Base-by-base conservation (phyloP, 2,888 invertebrate species). In the Phalera bucephala region DNA sequence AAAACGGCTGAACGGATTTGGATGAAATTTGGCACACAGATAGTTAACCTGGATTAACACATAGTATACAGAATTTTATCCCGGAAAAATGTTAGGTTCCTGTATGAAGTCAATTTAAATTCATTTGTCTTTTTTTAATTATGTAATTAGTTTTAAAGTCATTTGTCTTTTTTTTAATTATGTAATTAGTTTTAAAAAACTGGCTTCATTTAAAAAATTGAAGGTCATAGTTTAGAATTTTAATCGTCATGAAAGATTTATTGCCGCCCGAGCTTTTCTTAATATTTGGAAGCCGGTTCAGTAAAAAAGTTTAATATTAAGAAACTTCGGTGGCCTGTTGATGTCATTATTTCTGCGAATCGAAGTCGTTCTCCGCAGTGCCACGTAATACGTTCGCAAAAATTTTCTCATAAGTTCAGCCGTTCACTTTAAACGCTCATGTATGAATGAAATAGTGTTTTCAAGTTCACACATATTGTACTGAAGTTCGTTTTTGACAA, bases 261-360 rank as follows among this genome's bases (percentile, higher is more conserved):
- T 56, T 46, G 35, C 35, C 40, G 30, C 27, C 34, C 36, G 40
- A 41, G 45, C 41, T 55, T 53, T 45, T 48, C 40, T 47, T 51
- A n/a, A 42, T 53, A 45, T 56, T 55, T 45, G 28, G 42, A 36
- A 52, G 40, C 44, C 35, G 35, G 47, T 51, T 54, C 50, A 42
- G 43, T 53, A 40, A 48, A 57, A 55, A 71, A 71, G 58, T 71
- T 67, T 45, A 58, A 64, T 67, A 72, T 72, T 70, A 67, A 72
- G 70, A 70, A 73, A 73, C 60, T 73, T 62, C 38, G 42, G 42
- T 46, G 30, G 40, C 51, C 50, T 62, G 50, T 51, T 43, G 52
- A 51, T 59, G 39, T 46, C 53, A 38, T 58, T 53, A 59, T 53
- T 53, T 48, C 47, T 44, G 35, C 33, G 48, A 57, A 42, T 47